Percentiles rank a stretch among this genome's conserved stretches.
Evolutionary conservation across 2,797 vertebrate species (phyloP).

Genomic region (Macropus fuliginosus): DNA sequence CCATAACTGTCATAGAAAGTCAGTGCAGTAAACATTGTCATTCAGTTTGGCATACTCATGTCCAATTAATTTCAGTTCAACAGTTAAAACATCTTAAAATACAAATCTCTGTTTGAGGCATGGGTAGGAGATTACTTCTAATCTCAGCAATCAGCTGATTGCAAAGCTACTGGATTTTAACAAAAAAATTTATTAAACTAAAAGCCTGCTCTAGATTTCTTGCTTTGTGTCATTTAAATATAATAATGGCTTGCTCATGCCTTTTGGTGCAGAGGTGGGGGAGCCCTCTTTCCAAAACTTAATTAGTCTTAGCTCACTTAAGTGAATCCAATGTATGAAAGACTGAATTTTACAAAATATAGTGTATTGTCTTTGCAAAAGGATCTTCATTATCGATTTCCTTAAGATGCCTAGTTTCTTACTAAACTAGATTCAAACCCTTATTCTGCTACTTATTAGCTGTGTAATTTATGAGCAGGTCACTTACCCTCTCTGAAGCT

Average conservation of each 20-base stretch:
- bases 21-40: slow-evolving; percentile 29
- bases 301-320: slow-evolving; percentile 1
- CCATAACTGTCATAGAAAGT: slow-evolving; percentile 42
- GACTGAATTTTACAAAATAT: slow-evolving; percentile 1
- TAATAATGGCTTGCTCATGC: slow-evolving; percentile 60
- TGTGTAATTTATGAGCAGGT: not conserved
- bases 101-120: slow-evolving; percentile 37
- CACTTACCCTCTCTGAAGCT: not conserved
- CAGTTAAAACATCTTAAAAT: slow-evolving; percentile 14
- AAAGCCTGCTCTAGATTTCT: not conserved
- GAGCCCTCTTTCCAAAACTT: not conserved
- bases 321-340: not conserved
- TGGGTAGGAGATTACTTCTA: slow-evolving; percentile 46
- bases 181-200: slow-evolving; percentile 50
- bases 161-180: slow-evolving; percentile 57
- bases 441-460: not conserved
- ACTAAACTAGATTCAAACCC: not conserved
- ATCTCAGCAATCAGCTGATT: slow-evolving; percentile 65
- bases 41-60: slow-evolving; percentile 41
- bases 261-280: not conserved
- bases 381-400: not conserved
- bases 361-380: not conserved
- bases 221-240: slow-evolving; percentile 39
- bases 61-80: slow-evolving; percentile 60
- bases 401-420: not conserved